Conservation (phyloP, 64 coral and sea anemone species). For the Platygyra sinensis region DNA sequence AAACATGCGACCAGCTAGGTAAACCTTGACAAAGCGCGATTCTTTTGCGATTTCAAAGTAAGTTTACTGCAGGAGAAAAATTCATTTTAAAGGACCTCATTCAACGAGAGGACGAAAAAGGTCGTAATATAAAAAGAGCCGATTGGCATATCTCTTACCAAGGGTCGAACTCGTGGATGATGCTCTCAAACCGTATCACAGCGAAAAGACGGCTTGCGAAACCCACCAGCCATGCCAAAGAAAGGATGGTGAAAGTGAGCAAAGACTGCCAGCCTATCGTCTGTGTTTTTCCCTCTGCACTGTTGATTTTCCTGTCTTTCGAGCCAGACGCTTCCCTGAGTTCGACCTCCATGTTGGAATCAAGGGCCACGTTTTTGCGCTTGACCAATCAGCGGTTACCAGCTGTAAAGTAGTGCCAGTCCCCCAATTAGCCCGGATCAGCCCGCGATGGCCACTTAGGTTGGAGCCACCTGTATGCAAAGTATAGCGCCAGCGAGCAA, state of each 20-base stretch:
- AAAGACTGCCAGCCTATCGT: constrained; percentile 93
- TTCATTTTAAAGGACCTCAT: not conserved
- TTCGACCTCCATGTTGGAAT: constrained; percentile 90
- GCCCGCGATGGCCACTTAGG: not conserved
- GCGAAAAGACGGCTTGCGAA: constrained; percentile 99
- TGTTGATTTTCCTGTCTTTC: constrained; percentile 69
- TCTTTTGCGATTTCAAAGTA: not conserved
- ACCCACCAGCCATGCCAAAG: constrained; percentile 95
- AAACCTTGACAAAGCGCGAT: not conserved
- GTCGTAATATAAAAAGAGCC: not conserved
- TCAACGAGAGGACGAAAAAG: not conserved
- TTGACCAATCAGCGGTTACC: constrained; percentile 51
- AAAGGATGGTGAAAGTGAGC: constrained; percentile 87
- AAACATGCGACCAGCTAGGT: not conserved
- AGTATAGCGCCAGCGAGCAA: no score
- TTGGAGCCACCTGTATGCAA: no score
- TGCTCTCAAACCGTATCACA: constrained; percentile 98
- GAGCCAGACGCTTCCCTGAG: constrained; percentile 9
- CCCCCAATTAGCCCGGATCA: not conserved
- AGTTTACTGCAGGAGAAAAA: not conserved
- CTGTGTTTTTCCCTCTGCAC: constrained; percentile 80
- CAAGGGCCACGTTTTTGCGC: constrained; percentile 70
- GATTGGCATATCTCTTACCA: constrained; percentile 67
- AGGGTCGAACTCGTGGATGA: constrained; percentile 99
- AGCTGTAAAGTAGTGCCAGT: constrained; percentile 41